phyloP scores from a whole-genome alignment of 2,888 invertebrate genomes.

The Ariolimax columbianus region DNA sequence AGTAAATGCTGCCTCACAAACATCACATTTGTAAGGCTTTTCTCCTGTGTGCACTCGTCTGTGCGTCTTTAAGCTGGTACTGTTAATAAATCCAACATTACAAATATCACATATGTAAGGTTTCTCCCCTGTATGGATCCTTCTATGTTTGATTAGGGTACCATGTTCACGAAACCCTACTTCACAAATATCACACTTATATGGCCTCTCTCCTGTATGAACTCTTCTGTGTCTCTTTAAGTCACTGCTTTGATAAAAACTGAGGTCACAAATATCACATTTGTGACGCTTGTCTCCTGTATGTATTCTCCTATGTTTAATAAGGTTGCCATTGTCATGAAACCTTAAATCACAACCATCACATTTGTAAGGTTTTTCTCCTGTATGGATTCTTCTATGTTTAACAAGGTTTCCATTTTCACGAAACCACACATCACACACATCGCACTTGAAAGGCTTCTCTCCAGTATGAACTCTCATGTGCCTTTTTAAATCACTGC shows the following conservation, averaged over 20 bases:
- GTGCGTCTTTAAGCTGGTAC: not conserved
- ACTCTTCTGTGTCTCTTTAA: not conserved
- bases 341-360: not conserved
- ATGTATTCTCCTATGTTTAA: not conserved
- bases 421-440: not conserved
- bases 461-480: slow-evolving; percentile 8
- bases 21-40: not conserved
- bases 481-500: not conserved
- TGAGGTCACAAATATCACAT: not conserved
- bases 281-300: slow-evolving; percentile 14
- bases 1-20: not conserved
- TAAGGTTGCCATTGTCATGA: not conserved
- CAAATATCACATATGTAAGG: slow-evolving; percentile 3
- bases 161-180: not conserved
- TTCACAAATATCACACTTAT: slow-evolving; percentile 10
- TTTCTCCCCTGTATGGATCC: not conserved
- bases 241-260: not conserved
- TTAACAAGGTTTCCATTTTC: not conserved
- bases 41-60: not conserved
- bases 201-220: slow-evolving; percentile 4
- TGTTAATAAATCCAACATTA: not conserved
- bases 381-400: slow-evolving; percentile 3
- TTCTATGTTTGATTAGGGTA: not conserved
- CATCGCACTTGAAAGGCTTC: slow-evolving; percentile 2
- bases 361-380: slow-evolving; percentile 17